Percentiles rank a stretch among this genome's conserved stretches.
Conservation (phyloP, 2,113 vertebrate genomes). For the Oceanites oceanicus region DNA sequence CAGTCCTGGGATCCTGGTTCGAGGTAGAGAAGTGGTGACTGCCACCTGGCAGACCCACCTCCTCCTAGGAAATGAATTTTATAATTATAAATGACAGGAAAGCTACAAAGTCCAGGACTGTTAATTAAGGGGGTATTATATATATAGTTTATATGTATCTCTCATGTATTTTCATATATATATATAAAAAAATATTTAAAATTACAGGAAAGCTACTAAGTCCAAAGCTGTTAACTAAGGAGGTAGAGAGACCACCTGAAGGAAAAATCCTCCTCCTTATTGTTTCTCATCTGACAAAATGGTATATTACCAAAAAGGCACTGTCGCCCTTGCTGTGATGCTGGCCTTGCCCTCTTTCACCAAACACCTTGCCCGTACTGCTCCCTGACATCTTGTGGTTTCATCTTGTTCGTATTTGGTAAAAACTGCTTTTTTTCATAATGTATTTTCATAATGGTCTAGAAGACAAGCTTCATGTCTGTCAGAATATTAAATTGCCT, state of each 20-base stretch:
- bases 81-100: background rate
- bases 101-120: background rate
- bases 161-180: background rate
- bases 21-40: background rate
- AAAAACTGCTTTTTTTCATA: background rate
- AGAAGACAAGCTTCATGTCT: background rate
- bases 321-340: background rate
- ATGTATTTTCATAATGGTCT: background rate
- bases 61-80: background rate
- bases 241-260: background rate
- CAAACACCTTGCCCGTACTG: background rate
- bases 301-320: accelerated
- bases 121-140: background rate
- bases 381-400: background rate
- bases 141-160: background rate
- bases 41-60: background rate
- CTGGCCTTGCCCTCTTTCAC: background rate
- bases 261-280: background rate
- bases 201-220: background rate
- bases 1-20: background rate
- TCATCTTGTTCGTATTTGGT: background rate
- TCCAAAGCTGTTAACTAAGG: too few relatives aligned
- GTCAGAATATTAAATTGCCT: background rate
- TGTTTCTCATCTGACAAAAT: background rate
- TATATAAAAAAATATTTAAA: too few relatives aligned